Evolutionary conservation across 1,140 invertebrate genomes (phyloP), one percentile per base, ranked within the genome.

Genomic region (Diplogasteroides magnus): DNA sequence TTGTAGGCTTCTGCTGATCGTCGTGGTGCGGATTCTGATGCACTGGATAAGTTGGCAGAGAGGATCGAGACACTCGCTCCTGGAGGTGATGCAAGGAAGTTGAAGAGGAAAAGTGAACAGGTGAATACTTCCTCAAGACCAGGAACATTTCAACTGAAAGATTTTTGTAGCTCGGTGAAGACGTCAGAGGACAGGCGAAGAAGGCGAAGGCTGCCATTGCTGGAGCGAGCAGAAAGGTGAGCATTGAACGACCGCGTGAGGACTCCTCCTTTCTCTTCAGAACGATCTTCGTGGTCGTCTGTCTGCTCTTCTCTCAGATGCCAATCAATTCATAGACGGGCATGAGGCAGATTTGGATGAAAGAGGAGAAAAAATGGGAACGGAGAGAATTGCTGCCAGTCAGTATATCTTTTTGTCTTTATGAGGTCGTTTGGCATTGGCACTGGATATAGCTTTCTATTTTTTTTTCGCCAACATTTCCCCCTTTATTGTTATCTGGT

Each of bases 11-110:
- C 37, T 6, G 37, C 37, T 48, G 37, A 48, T 48, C 37, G 37
- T 48, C 37, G 37, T 19, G 19, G 19, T 6, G 56, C 64, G 1
- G 70, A 72, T 1, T 56, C 58, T 2, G 75, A 73, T 32, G 67
- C 76, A 11, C 59, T 77, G 3, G 59, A 37, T 28, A 31, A 58
- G 0, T 28, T 77, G 0, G 76, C 67, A 25, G 68, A 71, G 28
- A n/a, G 73, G 58, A 75, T 77, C 1, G 72, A 77, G 32, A n/a
- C 55, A 29, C 13, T 66, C 1, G 90, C 71, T 83, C 92, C 23
- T 87, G 74, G 74, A 0, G 67, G 68, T 0, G 74, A 75, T 57
- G 71, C 74, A 6, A 74, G 74, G 37, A 60, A 60, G 0, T 68
- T 72, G 57, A 67, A 68, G 65, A 67, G 70, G 62, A 71, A 61